Conservation (phyloP, 2,113 vertebrate genomes). For the Bambusicola thoracicus region DNA sequence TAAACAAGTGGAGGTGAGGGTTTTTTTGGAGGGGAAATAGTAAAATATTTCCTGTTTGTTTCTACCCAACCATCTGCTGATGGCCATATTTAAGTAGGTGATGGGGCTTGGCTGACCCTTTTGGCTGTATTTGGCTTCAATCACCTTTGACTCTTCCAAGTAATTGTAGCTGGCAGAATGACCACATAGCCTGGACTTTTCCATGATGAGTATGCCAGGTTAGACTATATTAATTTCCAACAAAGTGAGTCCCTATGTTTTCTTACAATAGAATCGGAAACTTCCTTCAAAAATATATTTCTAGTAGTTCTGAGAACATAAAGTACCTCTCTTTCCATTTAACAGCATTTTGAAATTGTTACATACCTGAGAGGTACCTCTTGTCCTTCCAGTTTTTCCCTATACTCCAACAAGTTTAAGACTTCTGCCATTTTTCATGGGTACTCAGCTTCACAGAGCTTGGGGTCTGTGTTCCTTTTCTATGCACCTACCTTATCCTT, state of each 20-base stretch:
- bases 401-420: background rate
- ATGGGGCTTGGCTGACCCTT: background rate
- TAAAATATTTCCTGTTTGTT: background rate
- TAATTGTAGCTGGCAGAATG: background rate
- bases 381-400: background rate
- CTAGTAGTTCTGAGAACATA: background rate
- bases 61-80: background rate
- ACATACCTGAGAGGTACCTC: background rate
- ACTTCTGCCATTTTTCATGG: rapidly evolving
- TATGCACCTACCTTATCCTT: background rate
- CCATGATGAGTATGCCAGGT: background rate
- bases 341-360: background rate
- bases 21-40: background rate
- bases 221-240: background rate
- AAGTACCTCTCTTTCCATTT: background rate
- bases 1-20: background rate
- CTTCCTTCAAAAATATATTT: background rate
- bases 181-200: background rate
- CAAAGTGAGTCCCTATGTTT: background rate
- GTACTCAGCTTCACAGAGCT: background rate
- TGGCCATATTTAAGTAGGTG: background rate
- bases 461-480: background rate
- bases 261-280: background rate
- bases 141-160: background rate
- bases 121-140: background rate